These are phyloP conservation scores for Pedionomus torquatus DNA, from an alignment of 2,113 vertebrate genomes.

Conservation along the genomic window DNA sequence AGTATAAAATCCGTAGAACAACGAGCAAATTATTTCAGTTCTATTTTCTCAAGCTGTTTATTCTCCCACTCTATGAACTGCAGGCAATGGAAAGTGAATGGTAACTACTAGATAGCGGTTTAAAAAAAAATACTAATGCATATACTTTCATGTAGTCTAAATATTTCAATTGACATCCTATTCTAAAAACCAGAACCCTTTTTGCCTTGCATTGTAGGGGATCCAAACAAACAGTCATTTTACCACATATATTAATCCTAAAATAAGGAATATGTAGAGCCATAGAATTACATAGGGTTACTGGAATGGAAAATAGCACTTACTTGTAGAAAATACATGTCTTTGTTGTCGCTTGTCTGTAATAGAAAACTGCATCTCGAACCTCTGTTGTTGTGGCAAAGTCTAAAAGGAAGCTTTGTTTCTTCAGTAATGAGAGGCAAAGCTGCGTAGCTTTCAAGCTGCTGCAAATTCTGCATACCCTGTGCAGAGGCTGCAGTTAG, in stretches of 20 bases:
- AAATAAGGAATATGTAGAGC: background rate
- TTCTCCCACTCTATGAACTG: background rate
- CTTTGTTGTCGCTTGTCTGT: conserved; percentile 32
- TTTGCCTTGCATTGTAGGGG: background rate
- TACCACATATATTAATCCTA: background rate
- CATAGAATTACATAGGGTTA: conserved; percentile 23
- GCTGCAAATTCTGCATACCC: conserved; percentile 4
- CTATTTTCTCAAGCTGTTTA: background rate
- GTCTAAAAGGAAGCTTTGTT: conserved; percentile 64
- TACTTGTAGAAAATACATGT: background rate
- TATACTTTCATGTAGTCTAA: background rate
- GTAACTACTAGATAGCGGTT: background rate
- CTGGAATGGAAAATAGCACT: conserved; percentile 42
- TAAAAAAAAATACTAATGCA: background rate
- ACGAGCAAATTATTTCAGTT: background rate
- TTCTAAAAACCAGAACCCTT: background rate
- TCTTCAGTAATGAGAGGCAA: conserved; percentile 50
- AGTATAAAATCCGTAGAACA: background rate
- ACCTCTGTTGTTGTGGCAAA: background rate
- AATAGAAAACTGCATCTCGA: conserved; percentile 46
- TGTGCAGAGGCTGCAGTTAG: conserved; percentile 24
- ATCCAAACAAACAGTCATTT: background rate
- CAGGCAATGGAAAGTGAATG: background rate
- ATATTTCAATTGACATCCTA: background rate
- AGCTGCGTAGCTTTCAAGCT: conserved; percentile 41